A percentile compares a stretch with the other conserved stretches of the same genome.
Conservation (phyloP, 2,113 vertebrate genomes). For the Rhinolophus sinicus region DNA sequence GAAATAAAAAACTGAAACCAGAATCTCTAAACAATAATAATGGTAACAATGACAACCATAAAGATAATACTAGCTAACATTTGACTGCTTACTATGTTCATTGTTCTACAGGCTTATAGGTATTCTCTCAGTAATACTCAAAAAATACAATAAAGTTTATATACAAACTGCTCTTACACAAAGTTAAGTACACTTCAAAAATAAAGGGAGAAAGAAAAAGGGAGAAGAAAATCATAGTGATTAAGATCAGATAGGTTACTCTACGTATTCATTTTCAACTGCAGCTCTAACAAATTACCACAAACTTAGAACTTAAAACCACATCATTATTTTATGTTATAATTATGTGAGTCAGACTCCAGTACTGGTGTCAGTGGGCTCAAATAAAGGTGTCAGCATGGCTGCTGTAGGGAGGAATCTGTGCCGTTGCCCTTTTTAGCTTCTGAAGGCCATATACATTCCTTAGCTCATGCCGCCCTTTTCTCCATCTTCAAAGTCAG, state of each 20-base stretch:
- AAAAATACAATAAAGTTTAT: neutral
- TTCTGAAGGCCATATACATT: neutral
- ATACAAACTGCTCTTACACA: neutral
- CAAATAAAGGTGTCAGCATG: neutral
- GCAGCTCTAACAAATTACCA: neutral
- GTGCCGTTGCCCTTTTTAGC: neutral
- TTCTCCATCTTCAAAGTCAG: neutral
- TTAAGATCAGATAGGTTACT: neutral
- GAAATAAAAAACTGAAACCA: neutral
- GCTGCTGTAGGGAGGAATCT: neutral
- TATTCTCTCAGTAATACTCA: neutral
- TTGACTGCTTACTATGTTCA: neutral
- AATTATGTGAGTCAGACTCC: neutral
- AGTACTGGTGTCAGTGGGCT: neutral
- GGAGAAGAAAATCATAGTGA: neutral
- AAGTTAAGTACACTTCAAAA: constrained; percentile 29
- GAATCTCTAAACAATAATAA: neutral
- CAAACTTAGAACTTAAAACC: neutral
- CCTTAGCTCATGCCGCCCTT: neutral
- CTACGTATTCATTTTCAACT: neutral
- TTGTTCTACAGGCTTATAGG: neutral
- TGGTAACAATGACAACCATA: neutral
- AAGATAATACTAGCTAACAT: neutral
- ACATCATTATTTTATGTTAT: neutral
- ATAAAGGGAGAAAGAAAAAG: neutral